Evolutionary conservation across 2,797 vertebrate genomes (phyloP), one percentile per base, ranked within the genome.

Genomic region (Yasuhikotakia modesta): DNA sequence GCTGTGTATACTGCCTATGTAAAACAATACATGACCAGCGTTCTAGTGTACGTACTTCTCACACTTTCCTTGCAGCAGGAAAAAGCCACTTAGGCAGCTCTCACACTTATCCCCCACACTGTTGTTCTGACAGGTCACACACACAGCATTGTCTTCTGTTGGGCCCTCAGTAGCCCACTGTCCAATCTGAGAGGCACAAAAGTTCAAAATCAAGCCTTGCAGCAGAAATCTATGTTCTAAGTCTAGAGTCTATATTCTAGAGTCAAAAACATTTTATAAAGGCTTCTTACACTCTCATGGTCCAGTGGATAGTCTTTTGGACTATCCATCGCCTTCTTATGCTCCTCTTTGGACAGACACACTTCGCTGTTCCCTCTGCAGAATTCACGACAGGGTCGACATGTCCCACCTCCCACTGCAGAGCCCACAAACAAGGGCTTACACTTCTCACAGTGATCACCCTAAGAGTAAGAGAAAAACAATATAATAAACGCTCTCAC

Each of bases 121-220:
- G 90, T 94, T 96, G 89, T 98, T 97, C 87, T 95, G 95, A 85
- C 96, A 98, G 81, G 88, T 94, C 60, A 96, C 95, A 76, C 96
- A 98, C 35, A 97, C 89, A 0, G 95, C 96, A 1, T 88, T 92
- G 0, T 96, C 95, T 79, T 97, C 95, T 0, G 91, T 90, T 0
- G 96, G 95, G 21, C 96, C 96, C 85, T 97, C 95, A 0, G 87
- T 84, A 75, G 95, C 92, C 95, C 94, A 96, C 52, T 84, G 89
- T 35, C 92, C 90, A 73, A 96, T 94, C 95, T 97, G 76, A 72
- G 17, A 58, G 16, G 5, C 65, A 14, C 24, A 60, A 53, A 39
- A 2, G 11, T 4, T 45, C 5, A 77, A 12, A 52, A 32, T 45
- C 16, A 72, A 30, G 24, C n/a, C 6, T 74, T 74, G 45, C 58